Percentiles rank a stretch among this genome's conserved stretches.
These are phyloP conservation scores for Euglossa dilemma DNA, from an alignment of 1,140 invertebrate species.

Conservation along the genomic window DNA sequence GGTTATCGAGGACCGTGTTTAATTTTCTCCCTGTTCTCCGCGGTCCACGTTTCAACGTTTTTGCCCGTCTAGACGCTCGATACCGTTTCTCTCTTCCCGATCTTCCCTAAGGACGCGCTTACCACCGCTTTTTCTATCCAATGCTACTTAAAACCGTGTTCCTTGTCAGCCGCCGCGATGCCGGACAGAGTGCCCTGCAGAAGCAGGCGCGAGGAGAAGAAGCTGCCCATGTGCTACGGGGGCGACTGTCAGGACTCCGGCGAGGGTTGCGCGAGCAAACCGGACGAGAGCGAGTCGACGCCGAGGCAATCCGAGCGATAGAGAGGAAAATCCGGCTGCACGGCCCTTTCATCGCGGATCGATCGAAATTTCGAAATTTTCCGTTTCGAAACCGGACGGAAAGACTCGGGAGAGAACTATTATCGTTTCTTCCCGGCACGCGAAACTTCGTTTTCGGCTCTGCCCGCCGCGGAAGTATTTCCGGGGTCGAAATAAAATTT, in stretches of 20 bases:
- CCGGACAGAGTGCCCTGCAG: conserved; percentile 2
- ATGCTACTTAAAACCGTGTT: not conserved
- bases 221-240: conserved; percentile 36
- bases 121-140: no score
- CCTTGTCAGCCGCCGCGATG: not conserved
- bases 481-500: not conserved
- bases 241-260: conserved; percentile 24
- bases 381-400: not conserved
- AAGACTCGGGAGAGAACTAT: not conserved
- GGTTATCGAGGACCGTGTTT: not conserved
- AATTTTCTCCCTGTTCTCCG: not conserved
- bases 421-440: not conserved
- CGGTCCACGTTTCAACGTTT: no score
- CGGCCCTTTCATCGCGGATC: no score
- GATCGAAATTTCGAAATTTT: no score
- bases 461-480: not conserved
- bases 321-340: not conserved
- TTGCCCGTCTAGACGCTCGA: no score
- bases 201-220: not conserved
- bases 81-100: no score
- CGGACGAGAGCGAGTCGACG: not conserved
- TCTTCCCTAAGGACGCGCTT: no score
- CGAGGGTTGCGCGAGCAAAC: no score
- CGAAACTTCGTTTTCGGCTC: not conserved
- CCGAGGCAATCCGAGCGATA: conserved; percentile 14